These are phyloP conservation scores for Rhineura floridana DNA, from an alignment of 2,113 vertebrate species.

Conservation along the genomic window DNA sequence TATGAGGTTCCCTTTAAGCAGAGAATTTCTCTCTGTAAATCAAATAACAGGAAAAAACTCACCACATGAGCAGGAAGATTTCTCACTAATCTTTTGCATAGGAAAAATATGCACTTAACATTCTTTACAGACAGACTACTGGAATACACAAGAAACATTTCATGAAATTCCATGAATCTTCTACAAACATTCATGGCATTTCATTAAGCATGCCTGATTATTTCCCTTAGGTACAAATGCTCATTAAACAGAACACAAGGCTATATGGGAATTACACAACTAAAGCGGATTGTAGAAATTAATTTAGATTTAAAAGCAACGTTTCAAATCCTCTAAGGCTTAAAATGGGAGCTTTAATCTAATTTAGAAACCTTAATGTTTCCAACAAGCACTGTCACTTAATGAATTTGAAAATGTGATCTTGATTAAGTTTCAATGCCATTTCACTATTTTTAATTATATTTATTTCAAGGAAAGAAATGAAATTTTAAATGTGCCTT, in stretches of 20 bases:
- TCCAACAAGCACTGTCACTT: not conserved
- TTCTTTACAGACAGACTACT: not conserved
- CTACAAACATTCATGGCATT: constrained; percentile 50
- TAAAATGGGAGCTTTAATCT: constrained; percentile 25
- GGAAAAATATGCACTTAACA: not conserved
- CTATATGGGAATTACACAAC: not conserved
- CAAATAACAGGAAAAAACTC: not conserved
- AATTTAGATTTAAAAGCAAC: constrained; percentile 29
- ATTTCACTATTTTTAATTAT: constrained; percentile 6
- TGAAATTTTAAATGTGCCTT: not conserved
- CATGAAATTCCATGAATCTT: constrained; percentile 34
- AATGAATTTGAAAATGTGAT: constrained; percentile 31
- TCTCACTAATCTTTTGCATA: not conserved
- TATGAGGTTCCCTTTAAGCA: not conserved
- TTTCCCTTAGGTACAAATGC: constrained; percentile 24
- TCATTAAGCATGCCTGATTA: constrained; percentile 43
- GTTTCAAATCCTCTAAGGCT: constrained; percentile 12
- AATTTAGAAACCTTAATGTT: not conserved
- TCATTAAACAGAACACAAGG: constrained; percentile 20
- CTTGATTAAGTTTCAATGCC: not conserved
- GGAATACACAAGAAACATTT: constrained; percentile 25
- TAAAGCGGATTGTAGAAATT: constrained; percentile 1
- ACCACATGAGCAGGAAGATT: constrained; percentile 4
- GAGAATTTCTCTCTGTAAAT: not conserved
- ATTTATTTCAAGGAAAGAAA: not conserved